Evolutionary conservation across 2,888 invertebrate species (phyloP).

Genomic region (Epinotia nisella): DNA sequence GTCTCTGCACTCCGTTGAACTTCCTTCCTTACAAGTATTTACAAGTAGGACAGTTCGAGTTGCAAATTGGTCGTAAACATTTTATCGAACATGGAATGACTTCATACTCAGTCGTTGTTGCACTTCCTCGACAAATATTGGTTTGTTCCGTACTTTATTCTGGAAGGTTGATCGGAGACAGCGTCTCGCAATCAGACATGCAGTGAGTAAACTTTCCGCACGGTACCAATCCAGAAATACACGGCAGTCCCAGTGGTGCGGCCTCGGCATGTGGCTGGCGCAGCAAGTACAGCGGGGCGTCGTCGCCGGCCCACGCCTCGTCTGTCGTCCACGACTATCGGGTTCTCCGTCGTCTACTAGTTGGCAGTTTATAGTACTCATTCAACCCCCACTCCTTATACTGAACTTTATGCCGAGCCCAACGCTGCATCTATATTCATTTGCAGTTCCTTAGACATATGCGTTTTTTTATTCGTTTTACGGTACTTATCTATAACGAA

Average conservation of each 20-base stretch:
- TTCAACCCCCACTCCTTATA: constrained; percentile 2
- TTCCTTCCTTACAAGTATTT: constrained; percentile 47
- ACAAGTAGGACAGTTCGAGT: constrained; percentile 41
- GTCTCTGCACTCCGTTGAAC: constrained; percentile 44
- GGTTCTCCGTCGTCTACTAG: constrained; percentile 5
- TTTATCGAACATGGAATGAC: constrained; percentile 48
- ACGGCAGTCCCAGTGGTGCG: constrained; percentile 64
- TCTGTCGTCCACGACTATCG: constrained; percentile 31
- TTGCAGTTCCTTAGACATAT: not conserved
- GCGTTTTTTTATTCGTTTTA: too few relatives aligned
- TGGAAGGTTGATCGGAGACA: constrained; percentile 71
- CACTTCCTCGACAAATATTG: constrained; percentile 50
- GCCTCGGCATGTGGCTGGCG: constrained; percentile 46
- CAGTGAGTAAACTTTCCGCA: constrained; percentile 81
- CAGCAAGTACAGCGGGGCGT: constrained; percentile 19
- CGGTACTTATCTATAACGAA: too few relatives aligned
- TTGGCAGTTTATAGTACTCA: constrained; percentile 28
- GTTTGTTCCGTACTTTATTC: constrained; percentile 55
- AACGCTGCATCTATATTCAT: not conserved
- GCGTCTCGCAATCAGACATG: constrained; percentile 65
- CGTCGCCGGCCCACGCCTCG: constrained; percentile 34
- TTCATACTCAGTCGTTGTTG: constrained; percentile 48
- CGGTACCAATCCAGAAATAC: constrained; percentile 84
- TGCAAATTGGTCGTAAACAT: constrained; percentile 52
- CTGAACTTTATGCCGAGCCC: constrained; percentile 1